Percentiles rank a stretch among this genome's conserved stretches.
These are phyloP conservation scores for Drosophila greeni DNA, from an alignment of 2,888 invertebrate genomes.

Conservation along the genomic window DNA sequence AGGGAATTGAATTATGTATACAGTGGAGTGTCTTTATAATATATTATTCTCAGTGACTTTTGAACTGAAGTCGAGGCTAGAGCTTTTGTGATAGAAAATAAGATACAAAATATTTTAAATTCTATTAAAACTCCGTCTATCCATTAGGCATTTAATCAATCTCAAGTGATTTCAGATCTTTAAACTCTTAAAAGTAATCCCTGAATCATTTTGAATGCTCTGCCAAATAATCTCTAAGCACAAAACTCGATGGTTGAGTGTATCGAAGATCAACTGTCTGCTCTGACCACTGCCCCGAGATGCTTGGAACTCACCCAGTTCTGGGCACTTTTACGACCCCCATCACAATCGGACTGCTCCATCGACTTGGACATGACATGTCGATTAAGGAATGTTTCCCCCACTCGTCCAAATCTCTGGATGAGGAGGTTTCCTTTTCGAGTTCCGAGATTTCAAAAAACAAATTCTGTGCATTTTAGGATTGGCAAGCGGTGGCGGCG, in stretches of 20 bases:
- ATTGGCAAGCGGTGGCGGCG: slow-evolving; percentile 19
- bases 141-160: neutral
- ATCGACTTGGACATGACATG: slow-evolving; percentile 48
- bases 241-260: too few species aligned
- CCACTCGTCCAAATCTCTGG: slow-evolving; percentile 22
- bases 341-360: slow-evolving; percentile 24
- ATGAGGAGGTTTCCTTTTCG: slow-evolving; percentile 24
- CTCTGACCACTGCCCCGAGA: slow-evolving; percentile 2
- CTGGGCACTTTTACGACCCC: slow-evolving; percentile 53
- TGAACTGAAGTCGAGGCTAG: neutral
- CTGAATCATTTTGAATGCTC: neutral
- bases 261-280: neutral
- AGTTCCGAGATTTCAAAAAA: slow-evolving; percentile 23
- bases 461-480: slow-evolving; percentile 29
- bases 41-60: neutral
- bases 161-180: neutral
- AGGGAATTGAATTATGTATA: slow-evolving; percentile 50
- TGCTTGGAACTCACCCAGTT: slow-evolving; percentile 11
- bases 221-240: neutral
- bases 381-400: slow-evolving; percentile 37
- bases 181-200: neutral
- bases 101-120: neutral
- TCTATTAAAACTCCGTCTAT: neutral
- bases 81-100: too few species aligned
- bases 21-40: slow-evolving; percentile 9